Percentiles rank a stretch among this genome's conserved stretches.
Evolutionary conservation across 2,113 vertebrate genomes (phyloP).

Genomic region (Macaca mulatta): DNA sequence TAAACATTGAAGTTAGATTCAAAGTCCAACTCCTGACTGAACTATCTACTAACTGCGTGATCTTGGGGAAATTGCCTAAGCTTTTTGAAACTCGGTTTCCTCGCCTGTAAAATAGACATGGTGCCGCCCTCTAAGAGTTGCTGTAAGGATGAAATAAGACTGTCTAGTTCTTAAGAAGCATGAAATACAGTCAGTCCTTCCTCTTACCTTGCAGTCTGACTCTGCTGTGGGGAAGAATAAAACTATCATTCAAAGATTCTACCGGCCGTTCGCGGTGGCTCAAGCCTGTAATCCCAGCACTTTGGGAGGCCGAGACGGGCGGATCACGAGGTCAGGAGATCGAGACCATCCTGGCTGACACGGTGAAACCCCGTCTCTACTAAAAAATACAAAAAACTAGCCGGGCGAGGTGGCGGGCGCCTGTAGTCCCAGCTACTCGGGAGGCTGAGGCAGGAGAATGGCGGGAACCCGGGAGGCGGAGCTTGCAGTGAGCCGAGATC

Average conservation of each 20-base stretch:
- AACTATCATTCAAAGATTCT: not conserved
- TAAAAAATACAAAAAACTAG: no score
- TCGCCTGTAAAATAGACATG: not conserved
- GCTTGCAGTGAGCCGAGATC: no score
- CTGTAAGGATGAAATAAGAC: not conserved
- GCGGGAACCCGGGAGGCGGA: no score
- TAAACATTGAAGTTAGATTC: not conserved
- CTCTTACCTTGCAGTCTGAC: not conserved
- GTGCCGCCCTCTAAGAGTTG: not conserved
- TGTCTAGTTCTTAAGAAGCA: not conserved
- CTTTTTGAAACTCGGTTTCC: not conserved
- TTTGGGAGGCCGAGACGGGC: no score
- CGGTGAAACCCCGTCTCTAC: no score
- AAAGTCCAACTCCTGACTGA: not conserved
- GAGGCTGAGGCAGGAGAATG: no score
- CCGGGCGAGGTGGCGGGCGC: no score
- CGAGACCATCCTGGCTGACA: no score
- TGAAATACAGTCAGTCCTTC: not conserved
- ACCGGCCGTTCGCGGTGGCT: no score
- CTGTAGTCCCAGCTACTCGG: no score
- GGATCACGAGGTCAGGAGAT: no score
- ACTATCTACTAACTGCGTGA: not conserved
- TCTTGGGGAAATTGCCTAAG: not conserved
- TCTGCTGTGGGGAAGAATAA: not conserved
- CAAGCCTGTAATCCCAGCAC: no score